Conservation (phyloP, 2,113 vertebrate species). For the Eleginops maclovinus region DNA sequence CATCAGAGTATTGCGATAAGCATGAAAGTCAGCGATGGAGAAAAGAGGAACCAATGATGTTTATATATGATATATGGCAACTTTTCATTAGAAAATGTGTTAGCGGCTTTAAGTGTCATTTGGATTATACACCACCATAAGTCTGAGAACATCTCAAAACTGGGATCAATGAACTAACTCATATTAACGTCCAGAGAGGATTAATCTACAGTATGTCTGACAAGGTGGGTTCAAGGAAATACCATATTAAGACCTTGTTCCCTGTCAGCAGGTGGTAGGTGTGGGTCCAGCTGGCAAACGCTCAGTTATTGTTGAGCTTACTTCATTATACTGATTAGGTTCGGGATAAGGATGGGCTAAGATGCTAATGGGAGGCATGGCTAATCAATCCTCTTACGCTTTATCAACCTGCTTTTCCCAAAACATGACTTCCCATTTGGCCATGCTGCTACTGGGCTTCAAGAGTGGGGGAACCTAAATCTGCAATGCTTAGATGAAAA, state of each 20-base stretch:
- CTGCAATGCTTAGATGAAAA: background rate
- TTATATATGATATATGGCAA: background rate
- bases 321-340: slow-evolving; percentile 88
- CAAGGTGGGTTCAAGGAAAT: background rate
- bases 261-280: slow-evolving; percentile 53
- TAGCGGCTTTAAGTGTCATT: slow-evolving; percentile 2
- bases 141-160: slow-evolving; percentile 2
- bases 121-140: background rate
- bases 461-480: background rate
- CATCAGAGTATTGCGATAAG: background rate
- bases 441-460: background rate
- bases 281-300: slow-evolving; percentile 69
- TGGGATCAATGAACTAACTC: background rate
- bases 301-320: slow-evolving; percentile 79
- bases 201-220: background rate
- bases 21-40: background rate
- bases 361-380: slow-evolving; percentile 81
- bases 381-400: slow-evolving; percentile 89
- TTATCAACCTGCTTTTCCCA: slow-evolving; percentile 79
- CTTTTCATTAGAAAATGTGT: background rate
- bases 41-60: background rate
- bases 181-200: background rate
- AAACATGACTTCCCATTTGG: slow-evolving; percentile 67
- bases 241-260: slow-evolving; percentile 13
- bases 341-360: slow-evolving; percentile 82